Evolutionary conservation across 2,888 invertebrate species (phyloP), one percentile per base, ranked within the genome.

Genomic region (Lasioglossum morio): DNA sequence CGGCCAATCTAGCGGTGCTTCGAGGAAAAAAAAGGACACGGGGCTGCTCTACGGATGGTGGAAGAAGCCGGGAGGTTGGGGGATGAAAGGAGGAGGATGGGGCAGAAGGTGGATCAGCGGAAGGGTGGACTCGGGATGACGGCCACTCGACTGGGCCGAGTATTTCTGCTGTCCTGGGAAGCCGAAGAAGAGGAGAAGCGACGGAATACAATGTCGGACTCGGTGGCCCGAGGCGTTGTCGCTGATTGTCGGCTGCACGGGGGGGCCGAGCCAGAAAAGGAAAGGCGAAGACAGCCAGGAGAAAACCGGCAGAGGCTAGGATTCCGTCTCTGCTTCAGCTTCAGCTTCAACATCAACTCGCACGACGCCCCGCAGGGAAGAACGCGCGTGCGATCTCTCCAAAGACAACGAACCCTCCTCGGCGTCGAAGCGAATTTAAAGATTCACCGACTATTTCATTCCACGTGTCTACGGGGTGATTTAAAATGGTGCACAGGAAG

Each of bases 191-290:
- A 73, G 77, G 79, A 84, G 70, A 63, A 81, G 72, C 72, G 77
- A 77, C 69, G 79, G 83, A 86, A 86, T 81, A 84, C 80, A 84
- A 87, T 86, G 87, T 88, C 86, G 74, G 86, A 76, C 87, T 84
- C 60, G 74, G 53, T 84, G 80, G 89, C 88, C 85, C 78, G 77
- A 83, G 91, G 90, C 90, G 87, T 86, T 82, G 90, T 88, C 88
- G 89, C 82, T 91, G 92, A 91, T 91, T 91, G 91, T 91, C 89
- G 87, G 82, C 72, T 72, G 76, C 75, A 37, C 89, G n/a, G 60
- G 48, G 57, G 66, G 48, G 30, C 19, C 14, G 37, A 4, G 27
- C 66, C 66, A 34, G 75, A 12, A 57, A 76, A 72, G 75, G 77
- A 81, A 76, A 63, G 40, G 85, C 75, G 69, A 77, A 75, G 60